Percentiles rank a stretch among this genome's conserved stretches.
phyloP scores from a whole-genome alignment of 2,113 vertebrate species.

The Stomatorhinus ivindoensis region DNA sequence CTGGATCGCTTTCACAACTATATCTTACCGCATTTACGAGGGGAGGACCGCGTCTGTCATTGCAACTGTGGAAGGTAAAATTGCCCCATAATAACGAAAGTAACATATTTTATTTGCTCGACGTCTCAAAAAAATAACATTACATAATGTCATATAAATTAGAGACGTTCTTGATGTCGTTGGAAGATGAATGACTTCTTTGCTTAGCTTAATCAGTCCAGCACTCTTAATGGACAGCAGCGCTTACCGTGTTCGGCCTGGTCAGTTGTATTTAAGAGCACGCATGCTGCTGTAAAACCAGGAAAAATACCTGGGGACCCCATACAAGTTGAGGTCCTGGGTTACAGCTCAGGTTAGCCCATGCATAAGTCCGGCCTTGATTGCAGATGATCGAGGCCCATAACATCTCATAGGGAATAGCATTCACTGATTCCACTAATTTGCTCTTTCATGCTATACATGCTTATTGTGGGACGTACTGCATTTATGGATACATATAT shows the following conservation, averaged over 20 bases:
- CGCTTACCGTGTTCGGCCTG: background rate
- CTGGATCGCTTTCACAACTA: slow-evolving; percentile 99
- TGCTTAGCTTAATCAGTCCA: slow-evolving; percentile 20
- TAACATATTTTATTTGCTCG: slow-evolving; percentile 22
- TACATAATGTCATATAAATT: slow-evolving; percentile 9
- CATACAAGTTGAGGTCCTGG: background rate
- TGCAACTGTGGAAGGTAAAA: slow-evolving; percentile 99
- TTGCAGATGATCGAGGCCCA: background rate
- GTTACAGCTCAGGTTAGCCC: background rate
- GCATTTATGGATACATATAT: background rate
- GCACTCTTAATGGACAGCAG: slow-evolving; percentile 1
- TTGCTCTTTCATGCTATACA: background rate
- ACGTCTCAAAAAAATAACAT: background rate
- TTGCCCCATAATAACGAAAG: slow-evolving; percentile 18
- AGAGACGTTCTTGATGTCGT: background rate
- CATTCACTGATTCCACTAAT: background rate
- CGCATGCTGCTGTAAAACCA: background rate
- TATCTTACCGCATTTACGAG: slow-evolving; percentile 96
- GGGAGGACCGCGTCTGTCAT: slow-evolving; percentile 98
- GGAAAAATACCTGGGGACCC: background rate
- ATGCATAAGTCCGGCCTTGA: background rate
- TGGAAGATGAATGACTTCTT: slow-evolving; percentile 40
- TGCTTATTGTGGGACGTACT: background rate
- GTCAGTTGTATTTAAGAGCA: background rate
- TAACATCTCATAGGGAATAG: background rate